These are phyloP conservation scores for Chrysolina haemoptera DNA, from an alignment of 2,888 invertebrate genomes.

Conservation along the genomic window DNA sequence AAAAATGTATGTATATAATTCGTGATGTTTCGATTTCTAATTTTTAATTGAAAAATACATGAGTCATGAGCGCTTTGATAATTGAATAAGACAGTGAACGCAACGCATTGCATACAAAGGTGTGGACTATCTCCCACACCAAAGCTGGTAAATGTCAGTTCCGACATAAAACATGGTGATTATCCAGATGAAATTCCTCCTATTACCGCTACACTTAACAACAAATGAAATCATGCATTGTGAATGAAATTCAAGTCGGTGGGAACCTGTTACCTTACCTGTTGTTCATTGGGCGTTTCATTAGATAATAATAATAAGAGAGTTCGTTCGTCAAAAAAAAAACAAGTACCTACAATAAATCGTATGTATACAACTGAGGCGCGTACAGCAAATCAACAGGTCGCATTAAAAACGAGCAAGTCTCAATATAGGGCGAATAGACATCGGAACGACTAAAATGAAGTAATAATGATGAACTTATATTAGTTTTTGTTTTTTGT, in stretches of 20 bases:
- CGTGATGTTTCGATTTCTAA: too few species aligned
- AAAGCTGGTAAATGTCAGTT: constrained; percentile 33
- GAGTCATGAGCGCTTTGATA: not conserved
- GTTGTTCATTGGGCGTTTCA: not conserved
- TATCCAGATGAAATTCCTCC: constrained; percentile 24
- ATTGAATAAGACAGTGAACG: not conserved
- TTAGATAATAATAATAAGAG: too few species aligned
- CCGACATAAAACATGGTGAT: constrained; percentile 29
- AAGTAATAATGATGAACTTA: too few species aligned
- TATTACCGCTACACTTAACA: constrained; percentile 27
- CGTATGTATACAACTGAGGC: too few species aligned
- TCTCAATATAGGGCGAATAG: not conserved
- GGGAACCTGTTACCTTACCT: constrained; percentile 20
- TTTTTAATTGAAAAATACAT: too few species aligned
- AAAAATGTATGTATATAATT: too few species aligned
- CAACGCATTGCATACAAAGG: constrained; percentile 14
- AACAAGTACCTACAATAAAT: too few species aligned
- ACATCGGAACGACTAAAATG: not conserved
- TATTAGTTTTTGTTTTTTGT: too few species aligned
- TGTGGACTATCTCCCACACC: constrained; percentile 29
- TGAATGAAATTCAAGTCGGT: constrained; percentile 19
- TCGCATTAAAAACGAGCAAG: not conserved
- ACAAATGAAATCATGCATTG: constrained; percentile 26
- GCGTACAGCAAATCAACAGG: too few species aligned
- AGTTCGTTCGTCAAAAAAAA: too few species aligned